Evolutionary conservation across 2,113 vertebrate species (phyloP).

Genomic region (Toxotes chatareus): DNA sequence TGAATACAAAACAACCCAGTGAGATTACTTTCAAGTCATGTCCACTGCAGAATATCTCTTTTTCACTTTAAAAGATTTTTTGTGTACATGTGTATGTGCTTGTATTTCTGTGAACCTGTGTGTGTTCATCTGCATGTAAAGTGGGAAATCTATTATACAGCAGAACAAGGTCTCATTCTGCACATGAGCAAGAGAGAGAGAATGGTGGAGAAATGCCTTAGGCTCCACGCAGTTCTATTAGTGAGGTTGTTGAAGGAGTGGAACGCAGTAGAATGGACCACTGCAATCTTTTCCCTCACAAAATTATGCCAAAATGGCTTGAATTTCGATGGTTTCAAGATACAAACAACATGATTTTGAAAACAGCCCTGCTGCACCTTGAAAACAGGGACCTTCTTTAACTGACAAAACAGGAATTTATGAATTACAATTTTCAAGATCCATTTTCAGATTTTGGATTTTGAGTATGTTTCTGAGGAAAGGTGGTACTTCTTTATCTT

Average conservation of each 20-base stretch:
- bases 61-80: conserved; percentile 1
- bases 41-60: conserved; percentile 8
- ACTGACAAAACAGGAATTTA: background rate
- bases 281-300: conserved; percentile 18
- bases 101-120: conserved; percentile 14
- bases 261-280: conserved; percentile 27
- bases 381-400: background rate
- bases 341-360: conserved; percentile 9
- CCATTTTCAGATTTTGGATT: background rate
- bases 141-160: conserved; percentile 59
- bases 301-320: conserved; percentile 46
- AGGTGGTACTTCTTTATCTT: background rate
- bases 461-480: background rate
- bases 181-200: conserved; percentile 1
- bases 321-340: conserved; percentile 34
- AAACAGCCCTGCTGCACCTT: background rate
- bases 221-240: conserved; percentile 59
- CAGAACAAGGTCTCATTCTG: conserved; percentile 45
- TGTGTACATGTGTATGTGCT: background rate
- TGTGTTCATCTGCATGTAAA: conserved; percentile 55
- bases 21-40: conserved; percentile 19
- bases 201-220: conserved; percentile 35
- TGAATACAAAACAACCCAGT: conserved; percentile 25
- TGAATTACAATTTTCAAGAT: background rate
- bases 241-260: conserved; percentile 43